Evolutionary conservation across 2,888 invertebrate species (phyloP).

Genomic region (Acleris emargana): DNA sequence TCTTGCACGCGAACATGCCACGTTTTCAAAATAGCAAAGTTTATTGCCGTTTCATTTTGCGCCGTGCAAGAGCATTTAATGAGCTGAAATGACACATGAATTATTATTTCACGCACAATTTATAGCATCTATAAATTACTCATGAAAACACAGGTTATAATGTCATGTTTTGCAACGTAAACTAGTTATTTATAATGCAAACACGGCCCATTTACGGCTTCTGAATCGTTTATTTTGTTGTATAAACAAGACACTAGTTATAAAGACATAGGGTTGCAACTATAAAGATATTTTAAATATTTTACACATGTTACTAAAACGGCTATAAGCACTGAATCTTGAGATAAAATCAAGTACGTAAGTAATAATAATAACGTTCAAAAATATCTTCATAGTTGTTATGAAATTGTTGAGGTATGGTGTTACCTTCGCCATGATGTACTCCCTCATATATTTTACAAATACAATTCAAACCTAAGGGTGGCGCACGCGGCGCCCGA

Average conservation of each 20-base stretch:
- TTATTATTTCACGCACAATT: constrained; percentile 63
- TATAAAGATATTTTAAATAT: constrained; percentile 61
- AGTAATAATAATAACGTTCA: not conserved
- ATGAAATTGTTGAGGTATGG: constrained; percentile 76
- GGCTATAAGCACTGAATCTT: not conserved
- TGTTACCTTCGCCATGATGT: constrained; percentile 79
- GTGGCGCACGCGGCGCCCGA: constrained; percentile 82
- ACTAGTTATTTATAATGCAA: constrained; percentile 37
- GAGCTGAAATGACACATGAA: constrained; percentile 49
- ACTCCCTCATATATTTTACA: constrained; percentile 81
- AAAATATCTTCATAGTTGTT: constrained; percentile 66
- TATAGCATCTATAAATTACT: constrained; percentile 64
- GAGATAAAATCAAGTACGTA: not conserved
- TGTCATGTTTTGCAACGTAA: constrained; percentile 59
- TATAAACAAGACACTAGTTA: constrained; percentile 36
- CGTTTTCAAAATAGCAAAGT: not conserved
- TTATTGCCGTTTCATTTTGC: constrained; percentile 35
- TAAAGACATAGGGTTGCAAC: constrained; percentile 50
- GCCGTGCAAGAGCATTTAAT: constrained; percentile 68
- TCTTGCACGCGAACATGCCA: constrained; percentile 54
- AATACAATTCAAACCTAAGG: constrained; percentile 83
- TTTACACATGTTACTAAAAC: not conserved
- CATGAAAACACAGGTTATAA: constrained; percentile 57
- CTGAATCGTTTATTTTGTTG: constrained; percentile 1
- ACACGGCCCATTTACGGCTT: not conserved